Evolutionary conservation across 2,113 vertebrate species (phyloP).

Genomic region (Trematocara variabile): DNA sequence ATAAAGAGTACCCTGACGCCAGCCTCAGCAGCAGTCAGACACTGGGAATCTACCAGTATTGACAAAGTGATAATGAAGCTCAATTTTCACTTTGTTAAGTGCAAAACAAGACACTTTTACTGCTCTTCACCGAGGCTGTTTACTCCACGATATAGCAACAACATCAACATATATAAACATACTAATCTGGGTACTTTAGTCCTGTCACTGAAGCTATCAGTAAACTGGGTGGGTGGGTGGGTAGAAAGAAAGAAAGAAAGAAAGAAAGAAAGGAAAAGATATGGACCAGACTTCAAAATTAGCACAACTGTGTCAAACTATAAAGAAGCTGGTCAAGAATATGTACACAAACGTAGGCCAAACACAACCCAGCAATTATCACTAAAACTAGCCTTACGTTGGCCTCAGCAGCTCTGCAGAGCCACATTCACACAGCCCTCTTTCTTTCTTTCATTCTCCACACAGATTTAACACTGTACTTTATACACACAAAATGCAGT

Average conservation of each 20-base stretch:
- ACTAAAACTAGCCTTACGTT: not conserved
- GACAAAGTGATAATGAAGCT: constrained; percentile 25
- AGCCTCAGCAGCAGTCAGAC: not conserved
- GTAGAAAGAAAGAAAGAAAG: not conserved
- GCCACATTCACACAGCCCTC: not conserved
- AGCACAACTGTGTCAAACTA: not conserved
- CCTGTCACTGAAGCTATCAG: not conserved
- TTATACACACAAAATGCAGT: constrained; percentile 1
- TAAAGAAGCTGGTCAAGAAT: not conserved
- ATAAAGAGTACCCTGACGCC: not conserved
- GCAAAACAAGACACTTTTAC: not conserved
- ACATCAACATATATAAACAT: not conserved
- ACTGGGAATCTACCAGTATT: constrained; percentile 1
- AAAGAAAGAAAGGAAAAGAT: not conserved
- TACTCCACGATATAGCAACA: not conserved
- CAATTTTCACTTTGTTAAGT: not conserved
- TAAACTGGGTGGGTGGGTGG: not conserved
- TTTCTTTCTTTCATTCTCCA: not conserved
- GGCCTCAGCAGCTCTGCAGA: not conserved
- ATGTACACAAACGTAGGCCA: not conserved
- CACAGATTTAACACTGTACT: not conserved
- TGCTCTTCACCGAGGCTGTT: not conserved
- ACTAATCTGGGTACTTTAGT: not conserved
- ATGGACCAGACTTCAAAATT: not conserved
- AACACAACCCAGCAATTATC: not conserved